Base-by-base conservation (phyloP, 1,140 invertebrate species). In the Phortica variegata region DNA sequence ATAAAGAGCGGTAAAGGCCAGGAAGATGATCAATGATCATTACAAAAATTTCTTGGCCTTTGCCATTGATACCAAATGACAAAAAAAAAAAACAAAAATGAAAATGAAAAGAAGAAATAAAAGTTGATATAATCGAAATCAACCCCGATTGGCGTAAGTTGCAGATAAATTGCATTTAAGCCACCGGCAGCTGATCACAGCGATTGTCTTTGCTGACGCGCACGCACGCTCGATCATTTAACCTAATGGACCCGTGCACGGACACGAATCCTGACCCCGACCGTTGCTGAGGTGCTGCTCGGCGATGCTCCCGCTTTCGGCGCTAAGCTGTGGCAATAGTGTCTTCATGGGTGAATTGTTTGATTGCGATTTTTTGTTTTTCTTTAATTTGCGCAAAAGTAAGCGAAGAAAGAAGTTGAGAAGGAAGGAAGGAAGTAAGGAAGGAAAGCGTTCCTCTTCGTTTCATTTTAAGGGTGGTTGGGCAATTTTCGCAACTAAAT, bases 271-370 rank as follows among this genome's bases (percentile, higher is more conserved):
- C 63, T 66, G 63, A 66, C 63, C 63, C 51, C 54, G 63, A 38
- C 56, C 60, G 51, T 53, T n/a, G n/a, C n/a, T n/a, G n/a, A n/a
- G n/a, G n/a, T n/a, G n/a, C n/a, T n/a, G n/a, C n/a, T n/a, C n/a
- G n/a, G 19, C 40, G 31, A 23, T 42, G 26, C 23, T 39, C 2
- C 23, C 23, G 16, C 17, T 23, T 42, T 41, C 54, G 51, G 59
- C 60, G 55, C 56, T 70, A 62, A 70, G 59, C 61, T 70, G 61
- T 62, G 61, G 65, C 65, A 65, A 70, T 62, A 70, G 56, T 70
- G 54, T 62, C 59, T 56, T 70, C 52, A 51, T 51, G 65, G 61
- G 52, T 59, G 56, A 69, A 54, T 65, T 50, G 43, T 42, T 36
- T 39, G 39, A 46, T 58, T 33, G 34, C 21, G 20, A 37, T 32